These are phyloP conservation scores for Brachyrhaphis roseni DNA, from an alignment of 2,797 vertebrate species.

Conservation along the genomic window DNA sequence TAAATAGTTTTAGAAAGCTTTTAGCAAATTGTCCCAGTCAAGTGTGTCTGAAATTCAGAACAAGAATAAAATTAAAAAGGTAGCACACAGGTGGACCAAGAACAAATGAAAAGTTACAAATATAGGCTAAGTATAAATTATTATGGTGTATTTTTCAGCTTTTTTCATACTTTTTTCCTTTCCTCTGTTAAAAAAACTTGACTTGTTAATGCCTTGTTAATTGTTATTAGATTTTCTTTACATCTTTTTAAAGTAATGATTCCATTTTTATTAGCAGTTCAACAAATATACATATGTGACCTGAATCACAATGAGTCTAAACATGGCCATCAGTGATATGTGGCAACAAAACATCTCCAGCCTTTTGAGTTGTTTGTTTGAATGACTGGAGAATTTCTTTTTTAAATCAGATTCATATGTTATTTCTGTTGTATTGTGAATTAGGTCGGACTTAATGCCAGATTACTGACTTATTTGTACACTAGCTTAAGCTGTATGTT, in stretches of 20 bases:
- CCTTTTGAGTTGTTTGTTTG: not conserved
- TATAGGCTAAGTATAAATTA: not conserved
- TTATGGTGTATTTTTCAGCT: not conserved
- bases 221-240: not conserved
- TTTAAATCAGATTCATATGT: not conserved
- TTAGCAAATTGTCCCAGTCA: too few relatives aligned
- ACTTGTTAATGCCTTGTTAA: not conserved
- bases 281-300: too few relatives aligned
- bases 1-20: too few relatives aligned
- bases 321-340: not conserved
- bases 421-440: not conserved
- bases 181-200: not conserved
- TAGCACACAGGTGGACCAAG: too few relatives aligned
- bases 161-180: not conserved
- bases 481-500: not conserved
- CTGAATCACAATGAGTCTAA: not conserved
- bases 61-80: too few relatives aligned
- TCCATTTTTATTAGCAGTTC: not conserved
- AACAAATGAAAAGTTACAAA: too few relatives aligned
- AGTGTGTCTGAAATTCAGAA: too few relatives aligned
- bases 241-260: not conserved
- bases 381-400: not conserved
- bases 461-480: not conserved
- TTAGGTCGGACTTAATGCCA: not conserved
- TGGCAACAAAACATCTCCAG: not conserved